Base-by-base conservation (phyloP, 2,888 invertebrate species). In the Pammene fasciana region DNA sequence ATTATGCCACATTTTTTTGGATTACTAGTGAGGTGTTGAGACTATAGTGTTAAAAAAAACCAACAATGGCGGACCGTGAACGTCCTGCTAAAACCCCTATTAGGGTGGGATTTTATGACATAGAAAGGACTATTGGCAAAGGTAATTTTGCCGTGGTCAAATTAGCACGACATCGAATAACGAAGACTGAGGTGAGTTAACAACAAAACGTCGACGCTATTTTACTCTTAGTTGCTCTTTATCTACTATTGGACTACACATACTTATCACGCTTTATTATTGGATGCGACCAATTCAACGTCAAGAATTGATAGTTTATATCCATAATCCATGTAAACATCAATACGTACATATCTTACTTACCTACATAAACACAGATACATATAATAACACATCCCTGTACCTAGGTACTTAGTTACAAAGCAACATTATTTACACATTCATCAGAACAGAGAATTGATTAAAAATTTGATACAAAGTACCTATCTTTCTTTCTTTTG, bases 121-220 rank as follows among this genome's bases (percentile, higher is more conserved):
- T 99, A 88, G 98, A 98, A 92, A 95, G 97, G 84, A 99, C 99
- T 82, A 99, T 99, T 83, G 99, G 99, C 81, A 99, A 99, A 92
- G 99, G 99, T 66, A 99, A 99, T 93, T 99, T 99, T 94, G 99
- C 99, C 78, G 98, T 99, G 80, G 99, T 99, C 80, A 99, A 99
- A 93, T 94, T 99, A 87, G 99, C 99, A 79, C 96, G 97, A 86
- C 99, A 99, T 94, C 96, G 98, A 88, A 97, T 99, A 87, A 99
- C 99, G 79, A 99, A 99, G 94, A 98, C 98, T 86, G 99, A 99
- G 97, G 99, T 99, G 93, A 94, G 94, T 77, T 67, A 73, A 65
- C 70, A 10, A 9, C 54, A 7, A 13, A 48, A 46, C n/a, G 18
- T 18, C 50, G 4, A 18, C 9, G 9, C 38, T 41, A 14, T 26